Percentiles rank a stretch among this genome's conserved stretches.
These are phyloP conservation scores for Temnothorax curvispinosus DNA, from an alignment of 1,140 invertebrate species.

Conservation along the genomic window DNA sequence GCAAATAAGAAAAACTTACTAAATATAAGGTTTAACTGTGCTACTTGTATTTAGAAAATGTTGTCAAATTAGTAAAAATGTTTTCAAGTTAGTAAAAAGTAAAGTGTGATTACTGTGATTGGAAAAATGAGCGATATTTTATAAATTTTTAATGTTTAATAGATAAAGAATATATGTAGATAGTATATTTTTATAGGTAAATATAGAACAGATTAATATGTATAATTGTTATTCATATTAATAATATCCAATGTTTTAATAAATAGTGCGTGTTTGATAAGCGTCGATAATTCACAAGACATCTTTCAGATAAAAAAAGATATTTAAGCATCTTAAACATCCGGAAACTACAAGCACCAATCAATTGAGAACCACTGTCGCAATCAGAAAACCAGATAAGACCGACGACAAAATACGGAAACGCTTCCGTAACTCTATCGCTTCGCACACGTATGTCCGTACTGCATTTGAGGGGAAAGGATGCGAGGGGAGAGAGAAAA, in stretches of 20 bases:
- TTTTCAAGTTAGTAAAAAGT: not conserved
- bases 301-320: not conserved
- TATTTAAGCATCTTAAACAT: not conserved
- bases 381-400: conserved; percentile 61
- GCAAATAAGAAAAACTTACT: not conserved
- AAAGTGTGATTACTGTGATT: not conserved
- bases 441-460: not conserved
- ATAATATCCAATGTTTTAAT: not conserved
- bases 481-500: not conserved
- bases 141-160: not conserved
- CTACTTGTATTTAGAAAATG: not conserved
- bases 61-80: not conserved
- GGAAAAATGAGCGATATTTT: not conserved
- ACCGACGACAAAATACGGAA: conserved; percentile 65
- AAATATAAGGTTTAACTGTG: not conserved
- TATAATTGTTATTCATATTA: not conserved
- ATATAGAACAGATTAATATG: not conserved
- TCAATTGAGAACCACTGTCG: conserved; percentile 63
- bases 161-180: not conserved
- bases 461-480: not conserved
- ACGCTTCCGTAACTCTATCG: conserved; percentile 63
- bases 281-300: not conserved
- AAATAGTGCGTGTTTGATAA: not conserved
- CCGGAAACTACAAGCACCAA: not conserved
- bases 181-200: not conserved